Conservation (phyloP, 2,888 invertebrate genomes). For the Endomychus coccineus region DNA sequence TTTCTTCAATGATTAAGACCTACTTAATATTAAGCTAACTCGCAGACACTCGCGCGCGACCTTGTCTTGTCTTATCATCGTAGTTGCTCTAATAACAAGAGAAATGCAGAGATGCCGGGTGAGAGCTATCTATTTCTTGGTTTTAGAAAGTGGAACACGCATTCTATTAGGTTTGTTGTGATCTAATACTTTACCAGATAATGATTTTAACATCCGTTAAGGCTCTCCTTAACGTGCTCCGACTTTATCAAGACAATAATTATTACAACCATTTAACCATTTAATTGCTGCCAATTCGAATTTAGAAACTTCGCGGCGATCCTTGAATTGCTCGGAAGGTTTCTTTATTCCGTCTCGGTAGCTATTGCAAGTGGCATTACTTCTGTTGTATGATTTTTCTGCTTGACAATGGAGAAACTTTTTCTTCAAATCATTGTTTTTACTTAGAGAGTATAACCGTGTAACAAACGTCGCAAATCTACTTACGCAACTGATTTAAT, state of each 20-base stretch:
- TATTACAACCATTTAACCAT: no score
- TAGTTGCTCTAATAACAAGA: no score
- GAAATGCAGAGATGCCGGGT: constrained; percentile 24
- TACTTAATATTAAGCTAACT: constrained; percentile 26
- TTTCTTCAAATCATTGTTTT: constrained; percentile 31
- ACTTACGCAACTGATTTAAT: no score
- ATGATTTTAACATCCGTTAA: constrained; percentile 13
- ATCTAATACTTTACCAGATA: constrained; percentile 19
- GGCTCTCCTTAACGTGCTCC: no score
- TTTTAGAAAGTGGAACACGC: constrained; percentile 37
- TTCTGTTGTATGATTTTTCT: no score
- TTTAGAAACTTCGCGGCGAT: no score
- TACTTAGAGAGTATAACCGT: constrained; percentile 29
- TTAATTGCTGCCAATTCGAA: no score
- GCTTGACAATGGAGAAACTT: constrained; percentile 16
- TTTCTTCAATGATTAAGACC: constrained; percentile 22
- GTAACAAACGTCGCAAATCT: no score
- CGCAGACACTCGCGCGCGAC: constrained; percentile 22
- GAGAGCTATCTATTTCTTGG: constrained; percentile 24
- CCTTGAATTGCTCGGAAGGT: no score
- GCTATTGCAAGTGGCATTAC: no score
- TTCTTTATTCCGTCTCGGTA: no score
- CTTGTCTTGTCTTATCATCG: constrained; percentile 30
- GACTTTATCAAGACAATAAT: no score
- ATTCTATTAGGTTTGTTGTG: constrained; percentile 20